phyloP scores from a whole-genome alignment of 2,888 invertebrate genomes.

The Nymphalis urticae region DNA sequence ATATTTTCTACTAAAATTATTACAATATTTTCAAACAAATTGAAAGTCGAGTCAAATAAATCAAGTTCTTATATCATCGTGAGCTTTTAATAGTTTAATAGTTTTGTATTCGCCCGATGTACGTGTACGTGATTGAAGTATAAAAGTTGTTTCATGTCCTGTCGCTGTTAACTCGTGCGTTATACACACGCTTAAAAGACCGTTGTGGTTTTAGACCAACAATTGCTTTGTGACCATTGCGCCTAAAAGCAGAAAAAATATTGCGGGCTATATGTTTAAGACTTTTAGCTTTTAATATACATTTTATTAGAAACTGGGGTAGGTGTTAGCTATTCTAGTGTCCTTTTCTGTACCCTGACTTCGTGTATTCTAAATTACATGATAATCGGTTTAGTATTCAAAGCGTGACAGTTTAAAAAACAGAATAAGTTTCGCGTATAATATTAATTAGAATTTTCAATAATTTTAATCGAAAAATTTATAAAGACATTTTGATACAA shows the following conservation, averaged over 20 bases:
- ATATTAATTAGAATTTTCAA: not conserved
- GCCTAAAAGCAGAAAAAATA: constrained; percentile 6
- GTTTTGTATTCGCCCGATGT: not conserved
- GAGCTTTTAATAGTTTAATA: not conserved
- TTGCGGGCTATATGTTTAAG: not conserved
- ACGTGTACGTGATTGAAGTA: not conserved
- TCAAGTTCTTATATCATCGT: not conserved
- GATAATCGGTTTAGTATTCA: too few relatives aligned
- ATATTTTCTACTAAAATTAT: too few relatives aligned
- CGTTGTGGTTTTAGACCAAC: not conserved
- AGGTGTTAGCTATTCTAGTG: too few relatives aligned
- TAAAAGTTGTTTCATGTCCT: constrained; percentile 4
- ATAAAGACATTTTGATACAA: not conserved
- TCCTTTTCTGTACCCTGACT: too few relatives aligned
- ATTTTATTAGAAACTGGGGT: not conserved
- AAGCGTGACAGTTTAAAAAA: too few relatives aligned
- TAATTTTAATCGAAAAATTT: not conserved
- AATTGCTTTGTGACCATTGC: constrained; percentile 5
- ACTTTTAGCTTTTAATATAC: not conserved
- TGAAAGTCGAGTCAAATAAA: too few relatives aligned
- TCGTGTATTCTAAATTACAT: too few relatives aligned
- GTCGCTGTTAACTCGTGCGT: constrained; percentile 5
- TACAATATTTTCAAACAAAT: too few relatives aligned
- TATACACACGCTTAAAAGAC: constrained; percentile 4
- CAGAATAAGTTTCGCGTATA: too few relatives aligned